Base-by-base conservation (phyloP, 2,888 invertebrate species). In the Synergus japonicus region DNA sequence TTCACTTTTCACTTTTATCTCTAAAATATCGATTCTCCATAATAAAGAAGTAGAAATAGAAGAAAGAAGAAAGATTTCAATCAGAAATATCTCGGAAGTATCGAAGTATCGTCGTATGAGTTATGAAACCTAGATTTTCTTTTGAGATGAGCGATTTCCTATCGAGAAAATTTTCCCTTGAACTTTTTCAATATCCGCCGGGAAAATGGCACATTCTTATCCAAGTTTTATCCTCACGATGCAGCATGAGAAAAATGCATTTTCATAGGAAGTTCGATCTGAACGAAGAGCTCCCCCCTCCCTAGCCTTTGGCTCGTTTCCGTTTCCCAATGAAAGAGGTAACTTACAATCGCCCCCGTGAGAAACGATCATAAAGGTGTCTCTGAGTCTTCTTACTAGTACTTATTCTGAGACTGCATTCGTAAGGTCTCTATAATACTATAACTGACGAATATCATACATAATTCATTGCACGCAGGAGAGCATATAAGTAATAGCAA, bases 181-280 rank as follows among this genome's bases (percentile, higher is more conserved):
- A 73, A 73, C 49, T 73, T 73, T 73, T 73, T 73, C 73, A 73
- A 73, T 73, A 73, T 73, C 73, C 73, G n/a, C 49, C 54, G 73
- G n/a, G 73, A 37, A 73, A 73, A 73, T 54, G 54, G 73, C 46
- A 37, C 49, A 73, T 46, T 73, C 46, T 73, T 49, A 73, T 73
- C 49, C 46, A 15, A 73, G 54, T 54, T n/a, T n/a, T 18, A 9
- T 37, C 49, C 69, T 49, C 29, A 15, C 15, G 46, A 29, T 13
- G 37, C 9, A 73, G 9, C 15, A 54, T 49, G 37, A 54, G 73
- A 73, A 73, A 73, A 73, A 73, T 73, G 54, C 73, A 73, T 73
- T 73, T 73, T 73, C 73, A 73, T 29, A 29, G 73, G 73, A 73
- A 73, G 73, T 73, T 73, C 29, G 46, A 73, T 73, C 29, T 54